These are phyloP conservation scores for Cephus cinctus DNA, from an alignment of 1,140 invertebrate species.

Conservation along the genomic window DNA sequence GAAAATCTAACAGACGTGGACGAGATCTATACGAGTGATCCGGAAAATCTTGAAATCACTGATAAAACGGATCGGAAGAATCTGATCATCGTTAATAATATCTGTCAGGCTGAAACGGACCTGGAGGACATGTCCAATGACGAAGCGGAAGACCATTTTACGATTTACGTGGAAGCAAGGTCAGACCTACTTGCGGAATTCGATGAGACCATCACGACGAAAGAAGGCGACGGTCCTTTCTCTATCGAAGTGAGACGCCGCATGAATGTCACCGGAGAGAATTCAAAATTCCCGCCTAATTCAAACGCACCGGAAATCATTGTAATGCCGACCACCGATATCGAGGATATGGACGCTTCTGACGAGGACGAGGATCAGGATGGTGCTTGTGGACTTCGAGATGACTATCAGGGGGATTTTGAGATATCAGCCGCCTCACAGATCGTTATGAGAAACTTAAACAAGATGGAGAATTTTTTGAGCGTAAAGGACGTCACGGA, in stretches of 20 bases:
- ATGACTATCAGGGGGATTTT: constrained; percentile 30
- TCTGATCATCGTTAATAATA: constrained; percentile 22
- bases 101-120: constrained; percentile 42
- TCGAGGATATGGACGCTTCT: constrained; percentile 47
- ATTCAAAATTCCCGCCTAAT: too few relatives aligned
- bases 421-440: constrained; percentile 41
- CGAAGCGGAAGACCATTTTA: constrained; percentile 28
- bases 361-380: constrained; percentile 39
- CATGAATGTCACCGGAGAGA: constrained; percentile 43
- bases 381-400: constrained; percentile 28
- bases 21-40: constrained; percentile 47
- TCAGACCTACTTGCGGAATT: constrained; percentile 44
- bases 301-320: constrained; percentile 26
- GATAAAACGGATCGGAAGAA: constrained; percentile 12
- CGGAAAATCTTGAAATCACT: constrained; percentile 21
- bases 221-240: constrained; percentile 53
- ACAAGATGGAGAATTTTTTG: constrained; percentile 42
- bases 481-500: constrained; percentile 25
- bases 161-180: constrained; percentile 31
- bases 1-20: constrained; percentile 49
- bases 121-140: constrained; percentile 47
- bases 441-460: constrained; percentile 45
- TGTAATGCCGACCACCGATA: constrained; percentile 41
- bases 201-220: constrained; percentile 48
- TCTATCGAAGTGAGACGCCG: constrained; percentile 48